Conservation (phyloP, 2,797 vertebrate species). For the Chiroxiphia lanceolata region DNA sequence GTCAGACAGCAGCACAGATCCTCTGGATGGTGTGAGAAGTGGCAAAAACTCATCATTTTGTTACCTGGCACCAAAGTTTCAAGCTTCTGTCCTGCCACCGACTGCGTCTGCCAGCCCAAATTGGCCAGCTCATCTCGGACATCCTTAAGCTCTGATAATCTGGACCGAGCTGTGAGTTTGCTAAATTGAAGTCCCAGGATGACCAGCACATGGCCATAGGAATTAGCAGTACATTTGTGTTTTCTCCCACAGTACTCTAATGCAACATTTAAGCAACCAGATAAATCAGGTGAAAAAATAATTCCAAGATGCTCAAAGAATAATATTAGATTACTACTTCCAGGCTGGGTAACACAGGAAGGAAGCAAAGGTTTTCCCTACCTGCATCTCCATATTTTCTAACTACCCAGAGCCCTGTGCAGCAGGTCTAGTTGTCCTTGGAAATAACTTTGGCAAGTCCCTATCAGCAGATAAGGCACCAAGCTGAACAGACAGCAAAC, state of each 20-base stretch:
- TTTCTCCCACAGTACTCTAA: neutral
- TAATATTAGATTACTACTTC: neutral
- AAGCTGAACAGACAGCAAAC: neutral
- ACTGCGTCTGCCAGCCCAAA: neutral
- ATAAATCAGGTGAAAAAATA: neutral
- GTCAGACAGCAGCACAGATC: neutral
- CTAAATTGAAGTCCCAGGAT: neutral
- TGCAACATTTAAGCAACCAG: neutral
- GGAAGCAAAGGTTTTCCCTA: neutral
- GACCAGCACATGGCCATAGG: rapidly evolving
- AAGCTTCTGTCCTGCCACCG: rapidly evolving
- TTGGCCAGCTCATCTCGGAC: neutral
- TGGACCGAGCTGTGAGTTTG: rapidly evolving
- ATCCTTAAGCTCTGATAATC: neutral
- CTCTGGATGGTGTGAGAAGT: neutral
- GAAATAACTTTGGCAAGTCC: neutral
- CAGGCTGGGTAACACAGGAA: neutral
- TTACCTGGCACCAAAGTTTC: neutral
- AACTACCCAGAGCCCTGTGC: neutral
- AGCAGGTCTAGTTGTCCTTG: neutral
- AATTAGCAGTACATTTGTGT: neutral
- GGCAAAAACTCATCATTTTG: neutral
- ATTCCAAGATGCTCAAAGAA: neutral
- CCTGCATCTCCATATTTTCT: neutral
- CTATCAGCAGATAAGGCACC: conserved; percentile 24